Evolutionary conservation across 2,888 invertebrate species (phyloP).

Genomic region (Odontocolon sp.): DNA sequence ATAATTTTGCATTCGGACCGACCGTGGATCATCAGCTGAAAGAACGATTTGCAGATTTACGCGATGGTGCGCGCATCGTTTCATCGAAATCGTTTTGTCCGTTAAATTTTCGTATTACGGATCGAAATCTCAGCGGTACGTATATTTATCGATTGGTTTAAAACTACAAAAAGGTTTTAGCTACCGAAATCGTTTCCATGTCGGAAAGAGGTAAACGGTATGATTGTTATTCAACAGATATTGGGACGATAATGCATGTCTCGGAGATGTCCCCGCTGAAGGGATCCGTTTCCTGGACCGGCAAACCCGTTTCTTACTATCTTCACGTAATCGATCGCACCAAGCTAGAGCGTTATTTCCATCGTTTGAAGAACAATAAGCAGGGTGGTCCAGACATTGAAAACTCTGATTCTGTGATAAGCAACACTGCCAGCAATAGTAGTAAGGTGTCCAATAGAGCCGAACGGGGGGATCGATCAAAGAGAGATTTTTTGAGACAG

Average conservation of each 20-base stretch:
- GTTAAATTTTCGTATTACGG: conserved; percentile 98
- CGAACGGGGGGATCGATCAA: conserved; percentile 81
- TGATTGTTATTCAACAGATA: too few relatives aligned
- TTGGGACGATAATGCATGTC: conserved; percentile 99
- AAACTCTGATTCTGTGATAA: conserved; percentile 80
- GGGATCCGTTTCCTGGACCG: conserved; percentile 99
- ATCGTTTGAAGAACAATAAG: conserved; percentile 91
- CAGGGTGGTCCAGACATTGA: conserved; percentile 76
- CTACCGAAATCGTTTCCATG: too few relatives aligned
- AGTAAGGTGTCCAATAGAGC: conserved; percentile 74
- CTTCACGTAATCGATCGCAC: conserved; percentile 98
- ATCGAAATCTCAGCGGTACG: conserved; percentile 95
- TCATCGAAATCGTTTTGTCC: conserved; percentile 99
- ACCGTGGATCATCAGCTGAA: conserved; percentile 98
- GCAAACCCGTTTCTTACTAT: conserved; percentile 99
- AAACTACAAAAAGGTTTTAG: too few relatives aligned
- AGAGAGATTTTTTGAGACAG: conserved; percentile 82
- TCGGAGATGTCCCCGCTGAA: conserved; percentile 96
- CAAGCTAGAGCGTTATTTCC: conserved; percentile 97
- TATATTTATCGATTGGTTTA: too few relatives aligned
- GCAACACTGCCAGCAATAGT: conserved; percentile 80
- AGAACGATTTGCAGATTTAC: conserved; percentile 97
- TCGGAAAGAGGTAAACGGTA: too few relatives aligned
- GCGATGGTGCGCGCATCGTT: conserved; percentile 97
- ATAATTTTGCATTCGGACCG: conserved; percentile 99